Percentiles rank a stretch among this genome's conserved stretches.
These are phyloP conservation scores for Malthinus flaveolus DNA, from an alignment of 2,888 invertebrate species.

Conservation along the genomic window DNA sequence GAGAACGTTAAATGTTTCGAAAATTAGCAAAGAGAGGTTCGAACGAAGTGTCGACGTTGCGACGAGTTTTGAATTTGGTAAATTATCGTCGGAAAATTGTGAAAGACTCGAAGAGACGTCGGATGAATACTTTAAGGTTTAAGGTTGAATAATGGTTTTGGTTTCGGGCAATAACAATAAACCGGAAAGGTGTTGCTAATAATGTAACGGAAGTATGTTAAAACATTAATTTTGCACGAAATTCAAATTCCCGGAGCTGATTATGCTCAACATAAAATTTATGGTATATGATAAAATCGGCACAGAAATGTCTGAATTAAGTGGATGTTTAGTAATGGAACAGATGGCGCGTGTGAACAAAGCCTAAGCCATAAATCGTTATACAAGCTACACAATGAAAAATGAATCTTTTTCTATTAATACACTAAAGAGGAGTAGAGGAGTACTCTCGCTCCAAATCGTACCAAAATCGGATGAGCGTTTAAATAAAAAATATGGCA, in stretches of 20 bases:
- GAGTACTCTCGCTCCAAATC: not conserved
- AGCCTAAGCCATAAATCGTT: conserved; percentile 15
- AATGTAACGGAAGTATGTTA: conserved; percentile 17
- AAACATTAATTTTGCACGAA: conserved; percentile 19
- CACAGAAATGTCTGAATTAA: conserved; percentile 21
- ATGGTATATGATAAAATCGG: conserved; percentile 25
- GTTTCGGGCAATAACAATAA: conserved; percentile 5
- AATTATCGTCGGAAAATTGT: not conserved
- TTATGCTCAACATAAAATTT: conserved; percentile 23
- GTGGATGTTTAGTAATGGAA: conserved; percentile 19
- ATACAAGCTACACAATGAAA: conserved; percentile 17
- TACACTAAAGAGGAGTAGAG: conserved; percentile 11
- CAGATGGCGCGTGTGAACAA: conserved; percentile 20
- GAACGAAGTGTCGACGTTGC: no score
- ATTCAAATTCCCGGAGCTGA: conserved; percentile 19
- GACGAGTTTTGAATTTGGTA: no score
- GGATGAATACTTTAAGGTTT: conserved; percentile 3
- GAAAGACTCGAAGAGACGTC: conserved; percentile 3
- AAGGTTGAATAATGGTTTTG: conserved; percentile 7
- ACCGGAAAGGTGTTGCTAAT: conserved; percentile 7
- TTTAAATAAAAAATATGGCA: conserved; percentile 24
- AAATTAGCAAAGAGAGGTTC: no score
- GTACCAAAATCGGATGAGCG: conserved; percentile 2
- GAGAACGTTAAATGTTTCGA: no score
- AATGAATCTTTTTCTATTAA: conserved; percentile 23